Evolutionary conservation across 1,140 invertebrate species (phyloP).

Genomic region (Macrobrachium nipponense): DNA sequence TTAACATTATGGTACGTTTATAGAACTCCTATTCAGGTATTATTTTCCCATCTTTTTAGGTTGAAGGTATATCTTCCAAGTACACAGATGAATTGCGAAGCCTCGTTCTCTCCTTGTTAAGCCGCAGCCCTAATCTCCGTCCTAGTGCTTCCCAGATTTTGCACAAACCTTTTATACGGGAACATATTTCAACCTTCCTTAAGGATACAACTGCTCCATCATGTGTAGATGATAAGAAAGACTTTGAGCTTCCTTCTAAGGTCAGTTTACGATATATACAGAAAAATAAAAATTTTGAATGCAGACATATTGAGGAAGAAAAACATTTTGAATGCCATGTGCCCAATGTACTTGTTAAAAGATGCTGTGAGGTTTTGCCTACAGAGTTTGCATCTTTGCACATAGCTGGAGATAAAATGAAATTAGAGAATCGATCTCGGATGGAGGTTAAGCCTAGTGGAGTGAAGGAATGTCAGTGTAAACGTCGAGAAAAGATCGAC

Average conservation of each 20-base stretch:
- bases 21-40: background rate
- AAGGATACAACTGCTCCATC: constrained; percentile 67
- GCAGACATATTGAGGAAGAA: background rate
- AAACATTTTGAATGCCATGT: background rate
- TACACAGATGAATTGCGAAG: constrained; percentile 68
- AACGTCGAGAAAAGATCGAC: background rate
- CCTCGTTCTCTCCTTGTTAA: constrained; percentile 68
- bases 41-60: constrained; percentile 21
- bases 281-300: background rate
- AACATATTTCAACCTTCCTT: constrained; percentile 70
- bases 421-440: background rate
- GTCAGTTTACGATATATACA: background rate
- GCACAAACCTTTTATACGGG: constrained; percentile 69
- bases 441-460: background rate
- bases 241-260: background rate
- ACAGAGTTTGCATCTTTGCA: constrained; percentile 31
- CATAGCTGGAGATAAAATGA: constrained; percentile 37
- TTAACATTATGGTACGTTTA: no score
- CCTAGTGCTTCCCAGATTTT: constrained; percentile 69
- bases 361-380: constrained; percentile 16
- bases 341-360: background rate
- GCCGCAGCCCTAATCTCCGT: constrained; percentile 68
- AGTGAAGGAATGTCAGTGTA: constrained; percentile 24
- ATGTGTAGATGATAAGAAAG: background rate
- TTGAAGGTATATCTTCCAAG: constrained; percentile 60